phyloP scores from a whole-genome alignment of 2,113 vertebrate species.

The Notechis scutatus region DNA sequence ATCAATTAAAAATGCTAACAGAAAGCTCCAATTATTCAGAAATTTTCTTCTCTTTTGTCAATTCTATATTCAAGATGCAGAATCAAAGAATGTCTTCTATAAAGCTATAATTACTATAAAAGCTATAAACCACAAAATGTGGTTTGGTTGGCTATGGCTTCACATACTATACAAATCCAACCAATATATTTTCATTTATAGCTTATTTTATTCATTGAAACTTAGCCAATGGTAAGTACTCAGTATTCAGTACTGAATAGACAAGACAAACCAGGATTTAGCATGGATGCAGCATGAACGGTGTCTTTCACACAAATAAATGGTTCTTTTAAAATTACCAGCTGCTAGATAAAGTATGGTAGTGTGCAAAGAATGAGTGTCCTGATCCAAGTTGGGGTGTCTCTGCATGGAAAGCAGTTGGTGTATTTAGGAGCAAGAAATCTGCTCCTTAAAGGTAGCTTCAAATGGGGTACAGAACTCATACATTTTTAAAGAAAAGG shows the following conservation, averaged over 20 bases:
- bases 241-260: background rate
- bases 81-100: background rate
- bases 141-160: background rate
- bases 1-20: background rate
- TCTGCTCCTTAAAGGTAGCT: background rate
- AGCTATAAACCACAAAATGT: background rate
- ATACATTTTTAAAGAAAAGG: background rate
- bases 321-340: background rate
- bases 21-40: background rate
- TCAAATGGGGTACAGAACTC: background rate
- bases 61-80: background rate
- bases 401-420: background rate
- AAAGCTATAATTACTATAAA: background rate
- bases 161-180: background rate
- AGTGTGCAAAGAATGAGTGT: background rate
- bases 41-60: background rate
- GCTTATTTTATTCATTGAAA: background rate
- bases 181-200: background rate
- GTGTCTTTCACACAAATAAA: background rate
- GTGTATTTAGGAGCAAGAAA: background rate
- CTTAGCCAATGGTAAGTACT: background rate
- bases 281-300: background rate
- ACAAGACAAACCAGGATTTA: background rate
- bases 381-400: background rate
- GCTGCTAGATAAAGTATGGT: background rate